phyloP scores from a whole-genome alignment of 2,113 vertebrate genomes.

The Origma solitaria region DNA sequence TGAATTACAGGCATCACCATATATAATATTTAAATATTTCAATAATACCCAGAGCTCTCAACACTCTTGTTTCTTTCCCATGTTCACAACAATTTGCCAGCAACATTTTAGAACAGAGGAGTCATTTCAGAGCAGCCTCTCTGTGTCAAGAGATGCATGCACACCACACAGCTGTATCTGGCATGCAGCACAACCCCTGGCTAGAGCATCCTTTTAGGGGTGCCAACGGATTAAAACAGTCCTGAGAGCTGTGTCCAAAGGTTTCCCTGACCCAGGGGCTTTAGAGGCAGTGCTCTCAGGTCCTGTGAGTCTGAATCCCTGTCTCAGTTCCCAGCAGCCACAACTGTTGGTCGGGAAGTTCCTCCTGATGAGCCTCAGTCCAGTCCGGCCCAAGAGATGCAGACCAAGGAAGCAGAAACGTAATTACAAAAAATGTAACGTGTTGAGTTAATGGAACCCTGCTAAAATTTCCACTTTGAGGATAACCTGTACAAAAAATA shows the following conservation, averaged over 20 bases:
- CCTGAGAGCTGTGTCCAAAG: accelerated
- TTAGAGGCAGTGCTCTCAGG: background rate
- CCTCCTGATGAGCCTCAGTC: background rate
- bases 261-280: background rate
- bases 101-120: background rate
- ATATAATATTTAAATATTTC: slow-evolving; percentile 44
- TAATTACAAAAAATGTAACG: accelerated
- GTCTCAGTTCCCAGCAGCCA: background rate
- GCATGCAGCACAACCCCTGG: background rate
- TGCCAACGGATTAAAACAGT: background rate
- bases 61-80: slow-evolving; percentile 27
- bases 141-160: background rate
- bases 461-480: background rate
- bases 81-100: background rate
- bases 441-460: background rate
- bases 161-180: background rate
- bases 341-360: background rate
- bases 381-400: background rate
- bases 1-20: slow-evolving; percentile 21
- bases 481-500: background rate
- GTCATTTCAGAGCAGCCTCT: background rate
- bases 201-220: background rate
- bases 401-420: background rate
- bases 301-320: background rate
- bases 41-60: slow-evolving; percentile 2